Evolutionary conservation across 2,888 invertebrate species (phyloP), one percentile per base, ranked within the genome.

Genomic region (Acanthococcus lagerstroemiae): DNA sequence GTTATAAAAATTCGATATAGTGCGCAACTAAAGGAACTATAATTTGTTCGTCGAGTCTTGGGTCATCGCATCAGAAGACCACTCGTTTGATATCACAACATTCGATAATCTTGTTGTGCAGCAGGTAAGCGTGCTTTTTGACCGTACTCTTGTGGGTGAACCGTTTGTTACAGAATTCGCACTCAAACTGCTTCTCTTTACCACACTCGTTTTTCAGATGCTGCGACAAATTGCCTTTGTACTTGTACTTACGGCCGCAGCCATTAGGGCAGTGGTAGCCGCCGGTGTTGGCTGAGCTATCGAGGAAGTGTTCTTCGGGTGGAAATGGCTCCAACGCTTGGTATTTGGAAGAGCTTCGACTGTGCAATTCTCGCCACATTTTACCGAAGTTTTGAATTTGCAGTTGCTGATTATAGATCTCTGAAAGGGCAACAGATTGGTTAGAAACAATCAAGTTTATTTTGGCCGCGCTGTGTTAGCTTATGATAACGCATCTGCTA

Each of bases 161-260:
- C 68, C 72, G 73, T 50, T 76, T 75, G 67, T 70, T 72, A 70
- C 74, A 74, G 52, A 70, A 70, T 52, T 70, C 71, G 61, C 74
- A 74, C 17, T 56, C 65, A 52, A 68, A 69, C 66, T 69, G 60
- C 17, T 60, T 60, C 30, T 54, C 70, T 37, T 73, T 76, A 1
- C 78, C 78, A 69, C 80, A 80, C 72, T 80, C 80, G 67, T 78
- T 73, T 56, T 76, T 75, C 66, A 76, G 72, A 72, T 80, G 80
- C 45, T 67, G 67, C 0, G 50, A 57, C 22, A 71, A 46, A 25
- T 66, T 67, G 19, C 67, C 61, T 60, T 69, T 70, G 60, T 68
- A 57, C 24, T 69, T 68, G 67, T 71, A 71, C 19, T 25, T 52
- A 12, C 69, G 68, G 3, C 69, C 69, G 65, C 71, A 71, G 55